These are phyloP conservation scores for Chrysaora quinquecirrha DNA, from an alignment of 30 jellyfish, hydroid and myxozoan species.

Conservation along the genomic window DNA sequence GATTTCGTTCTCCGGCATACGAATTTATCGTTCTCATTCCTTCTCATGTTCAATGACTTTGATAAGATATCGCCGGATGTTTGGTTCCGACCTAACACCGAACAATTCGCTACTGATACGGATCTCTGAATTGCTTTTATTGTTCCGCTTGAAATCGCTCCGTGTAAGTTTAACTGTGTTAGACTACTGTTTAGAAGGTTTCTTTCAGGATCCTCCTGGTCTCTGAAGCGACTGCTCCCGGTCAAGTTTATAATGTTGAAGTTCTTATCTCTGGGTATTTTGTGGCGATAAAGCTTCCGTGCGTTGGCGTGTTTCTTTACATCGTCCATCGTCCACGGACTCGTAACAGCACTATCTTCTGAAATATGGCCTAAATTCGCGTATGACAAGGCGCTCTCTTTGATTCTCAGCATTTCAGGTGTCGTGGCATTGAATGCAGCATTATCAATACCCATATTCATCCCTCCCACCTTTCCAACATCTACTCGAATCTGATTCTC, in stretches of 20 bases:
- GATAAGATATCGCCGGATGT: background rate
- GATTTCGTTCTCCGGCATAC: background rate
- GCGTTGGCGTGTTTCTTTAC: conserved; percentile 17
- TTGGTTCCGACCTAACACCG: background rate
- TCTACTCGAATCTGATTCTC: conserved; percentile 21
- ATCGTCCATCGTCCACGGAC: conserved; percentile 25
- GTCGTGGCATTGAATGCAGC: background rate
- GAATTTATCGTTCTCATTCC: background rate
- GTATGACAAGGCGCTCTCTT: background rate
- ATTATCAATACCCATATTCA: background rate
- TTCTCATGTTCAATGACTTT: background rate
- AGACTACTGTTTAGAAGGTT: conserved; percentile 30
- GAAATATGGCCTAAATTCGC: conserved; percentile 34
- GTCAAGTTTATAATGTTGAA: background rate
- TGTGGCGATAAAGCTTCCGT: conserved; percentile 14
- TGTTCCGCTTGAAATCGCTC: conserved; percentile 64
- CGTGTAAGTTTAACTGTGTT: conserved; percentile 56
- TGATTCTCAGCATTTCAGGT: background rate
- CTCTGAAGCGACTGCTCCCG: background rate
- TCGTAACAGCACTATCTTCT: conserved; percentile 1
- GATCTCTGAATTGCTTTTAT: conserved; percentile 44
- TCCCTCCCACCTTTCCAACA: background rate
- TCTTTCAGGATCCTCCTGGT: background rate
- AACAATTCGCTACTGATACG: conserved; percentile 13
- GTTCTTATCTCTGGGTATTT: conserved; percentile 16